Conservation (phyloP, 2,888 invertebrate species). For the Dysmachus trigonus region DNA sequence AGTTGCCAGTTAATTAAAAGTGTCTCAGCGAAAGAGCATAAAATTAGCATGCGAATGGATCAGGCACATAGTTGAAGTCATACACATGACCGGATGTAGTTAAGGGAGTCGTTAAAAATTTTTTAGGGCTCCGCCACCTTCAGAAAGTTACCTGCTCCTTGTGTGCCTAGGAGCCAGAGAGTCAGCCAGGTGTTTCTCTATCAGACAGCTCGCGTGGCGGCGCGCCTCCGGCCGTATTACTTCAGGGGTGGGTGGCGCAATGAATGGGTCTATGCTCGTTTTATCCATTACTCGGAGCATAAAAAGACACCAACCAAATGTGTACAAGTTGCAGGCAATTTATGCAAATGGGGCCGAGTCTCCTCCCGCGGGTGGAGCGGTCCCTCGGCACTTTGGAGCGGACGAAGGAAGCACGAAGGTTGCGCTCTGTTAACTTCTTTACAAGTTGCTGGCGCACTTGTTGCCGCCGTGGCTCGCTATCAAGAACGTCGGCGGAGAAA, state of each 20-base stretch:
- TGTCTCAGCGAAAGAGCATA: neutral
- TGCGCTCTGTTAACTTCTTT: slow-evolving; percentile 19
- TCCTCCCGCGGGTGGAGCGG: neutral
- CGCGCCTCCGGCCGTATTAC: neutral
- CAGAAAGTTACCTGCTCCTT: neutral
- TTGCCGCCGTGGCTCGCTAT: neutral
- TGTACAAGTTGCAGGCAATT: neutral
- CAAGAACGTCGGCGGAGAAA: neutral
- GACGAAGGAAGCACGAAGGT: slow-evolving; percentile 15
- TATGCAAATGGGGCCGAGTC: neutral
- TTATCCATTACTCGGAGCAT: neutral
- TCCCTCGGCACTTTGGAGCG: neutral
- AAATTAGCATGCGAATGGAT: neutral
- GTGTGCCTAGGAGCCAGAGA: neutral
- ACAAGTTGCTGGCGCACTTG: slow-evolving; percentile 25
- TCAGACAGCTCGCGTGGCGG: neutral
- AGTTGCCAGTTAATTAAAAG: neutral
- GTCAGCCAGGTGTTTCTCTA: neutral
- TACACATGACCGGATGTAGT: neutral
- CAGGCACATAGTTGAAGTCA: neutral
- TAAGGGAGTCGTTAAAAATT: neutral
- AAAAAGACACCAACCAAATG: slow-evolving; percentile 5
- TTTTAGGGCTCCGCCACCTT: neutral
- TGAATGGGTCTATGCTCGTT: neutral
- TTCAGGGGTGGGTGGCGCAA: neutral